A percentile compares a stretch with the other conserved stretches of the same genome.
phyloP scores from a whole-genome alignment of 1,140 invertebrate genomes.

The Drosophila subpulchrella region DNA sequence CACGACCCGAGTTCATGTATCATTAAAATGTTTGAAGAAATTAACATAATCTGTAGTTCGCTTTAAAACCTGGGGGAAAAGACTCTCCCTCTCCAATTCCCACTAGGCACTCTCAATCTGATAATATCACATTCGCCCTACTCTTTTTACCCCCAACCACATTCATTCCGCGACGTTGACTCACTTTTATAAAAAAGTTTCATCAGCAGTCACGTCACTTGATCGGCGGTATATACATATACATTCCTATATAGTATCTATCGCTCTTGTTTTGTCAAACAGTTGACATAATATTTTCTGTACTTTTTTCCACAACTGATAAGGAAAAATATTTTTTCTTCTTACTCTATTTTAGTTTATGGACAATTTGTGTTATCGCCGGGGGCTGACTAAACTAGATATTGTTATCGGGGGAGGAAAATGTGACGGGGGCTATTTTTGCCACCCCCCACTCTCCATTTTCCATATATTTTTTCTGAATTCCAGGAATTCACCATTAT shows the following conservation, averaged over 20 bases:
- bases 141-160: background rate
- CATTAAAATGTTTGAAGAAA: conserved; percentile 11
- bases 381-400: conserved; percentile 50
- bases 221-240: conserved; percentile 4
- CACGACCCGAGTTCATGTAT: background rate
- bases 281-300: conserved; percentile 71
- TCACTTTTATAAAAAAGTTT: conserved; percentile 42
- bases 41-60: conserved; percentile 12
- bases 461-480: conserved; percentile 3
- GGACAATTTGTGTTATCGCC: conserved; percentile 32
- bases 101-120: conserved; percentile 13
- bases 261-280: conserved; percentile 46
- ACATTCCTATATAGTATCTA: conserved; percentile 18
- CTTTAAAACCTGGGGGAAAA: conserved; percentile 9
- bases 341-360: conserved; percentile 24
- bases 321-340: conserved; percentile 30
- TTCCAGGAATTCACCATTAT: conserved; percentile 30
- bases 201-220: conserved; percentile 42
- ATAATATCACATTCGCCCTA: conserved; percentile 5
- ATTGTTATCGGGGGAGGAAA: conserved; percentile 38
- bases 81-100: background rate
- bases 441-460: background rate
- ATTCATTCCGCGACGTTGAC: conserved; percentile 30
- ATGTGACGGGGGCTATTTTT: conserved; percentile 5
- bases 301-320: conserved; percentile 47